phyloP scores from a whole-genome alignment of 2,888 invertebrate species.

The Andrena flavipes region DNA sequence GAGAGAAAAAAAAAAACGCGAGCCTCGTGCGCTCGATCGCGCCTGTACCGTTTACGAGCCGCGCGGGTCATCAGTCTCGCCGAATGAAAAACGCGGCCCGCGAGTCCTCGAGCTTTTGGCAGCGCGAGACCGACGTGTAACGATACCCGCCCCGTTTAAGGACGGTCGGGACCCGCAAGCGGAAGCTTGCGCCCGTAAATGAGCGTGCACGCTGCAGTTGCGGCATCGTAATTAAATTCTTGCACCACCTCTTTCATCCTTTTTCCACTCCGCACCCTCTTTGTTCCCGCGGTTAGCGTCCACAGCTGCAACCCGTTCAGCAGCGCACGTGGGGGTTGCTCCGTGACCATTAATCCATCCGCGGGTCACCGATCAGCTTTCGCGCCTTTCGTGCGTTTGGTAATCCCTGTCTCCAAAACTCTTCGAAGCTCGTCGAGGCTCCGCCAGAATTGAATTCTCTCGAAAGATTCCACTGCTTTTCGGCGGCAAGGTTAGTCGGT shows the following conservation, averaged over 20 bases:
- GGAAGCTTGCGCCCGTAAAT: constrained; percentile 22
- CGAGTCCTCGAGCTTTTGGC: constrained; percentile 14
- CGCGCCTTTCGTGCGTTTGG: background rate
- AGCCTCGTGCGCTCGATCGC: constrained; percentile 1
- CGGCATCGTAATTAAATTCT: constrained; percentile 53
- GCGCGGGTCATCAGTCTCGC: constrained; percentile 32
- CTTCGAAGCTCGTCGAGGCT: background rate
- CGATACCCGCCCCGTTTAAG: constrained; percentile 15
- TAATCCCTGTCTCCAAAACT: background rate
- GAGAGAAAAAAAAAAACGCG: background rate
- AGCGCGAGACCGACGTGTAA: constrained; percentile 14
- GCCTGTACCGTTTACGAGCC: constrained; percentile 35
- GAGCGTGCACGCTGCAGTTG: constrained; percentile 35
- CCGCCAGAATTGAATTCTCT: background rate
- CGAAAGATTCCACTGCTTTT: background rate
- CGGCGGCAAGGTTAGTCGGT: background rate
- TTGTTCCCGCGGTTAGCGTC: background rate
- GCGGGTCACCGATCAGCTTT: background rate
- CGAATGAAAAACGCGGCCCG: constrained; percentile 19
- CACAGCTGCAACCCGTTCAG: constrained; percentile 23
- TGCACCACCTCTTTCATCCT: background rate
- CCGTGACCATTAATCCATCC: background rate
- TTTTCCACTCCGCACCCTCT: background rate
- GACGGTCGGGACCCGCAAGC: constrained; percentile 1
- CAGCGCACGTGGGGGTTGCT: background rate